phyloP scores from a whole-genome alignment of 64 coral and sea anemone species.

The Stichodactyla mertensii region DNA sequence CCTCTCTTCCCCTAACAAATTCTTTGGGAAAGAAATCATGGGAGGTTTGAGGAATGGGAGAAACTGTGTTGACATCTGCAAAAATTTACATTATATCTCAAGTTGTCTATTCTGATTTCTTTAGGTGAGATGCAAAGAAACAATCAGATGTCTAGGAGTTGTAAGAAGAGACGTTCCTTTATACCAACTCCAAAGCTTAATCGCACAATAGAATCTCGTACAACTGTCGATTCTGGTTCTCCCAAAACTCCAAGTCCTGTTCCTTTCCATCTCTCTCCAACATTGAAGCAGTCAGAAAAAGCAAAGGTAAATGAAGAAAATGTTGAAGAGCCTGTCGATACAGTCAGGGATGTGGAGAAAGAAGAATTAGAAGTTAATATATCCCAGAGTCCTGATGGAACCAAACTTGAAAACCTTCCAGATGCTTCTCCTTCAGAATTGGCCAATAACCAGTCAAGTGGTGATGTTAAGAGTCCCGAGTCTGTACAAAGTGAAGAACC shows the following conservation, averaged over 20 bases:
- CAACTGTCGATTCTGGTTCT: not conserved
- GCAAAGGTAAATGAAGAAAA: not conserved
- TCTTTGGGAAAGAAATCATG: too few relatives aligned
- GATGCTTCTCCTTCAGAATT: not conserved
- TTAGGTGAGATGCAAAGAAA: not conserved
- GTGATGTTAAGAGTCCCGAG: not conserved
- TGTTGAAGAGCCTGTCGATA: not conserved
- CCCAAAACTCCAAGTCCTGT: not conserved
- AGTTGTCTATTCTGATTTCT: not conserved
- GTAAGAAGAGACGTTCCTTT: conserved; percentile 17
- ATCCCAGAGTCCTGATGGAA: not conserved
- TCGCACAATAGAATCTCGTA: not conserved
- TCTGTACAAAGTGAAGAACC: not conserved
- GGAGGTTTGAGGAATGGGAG: too few relatives aligned
- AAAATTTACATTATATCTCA: not conserved
- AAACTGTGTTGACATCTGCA: not conserved
- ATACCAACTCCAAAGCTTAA: conserved; percentile 18
- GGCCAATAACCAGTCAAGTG: not conserved
- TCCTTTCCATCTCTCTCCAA: not conserved
- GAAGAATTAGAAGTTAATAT: not conserved
- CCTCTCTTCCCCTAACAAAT: too few relatives aligned
- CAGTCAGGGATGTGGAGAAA: not conserved
- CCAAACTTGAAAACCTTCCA: not conserved
- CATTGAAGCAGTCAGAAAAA: not conserved
- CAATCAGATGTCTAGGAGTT: not conserved